phyloP scores from a whole-genome alignment of 2,888 invertebrate genomes.

The Erebia ligea region DNA sequence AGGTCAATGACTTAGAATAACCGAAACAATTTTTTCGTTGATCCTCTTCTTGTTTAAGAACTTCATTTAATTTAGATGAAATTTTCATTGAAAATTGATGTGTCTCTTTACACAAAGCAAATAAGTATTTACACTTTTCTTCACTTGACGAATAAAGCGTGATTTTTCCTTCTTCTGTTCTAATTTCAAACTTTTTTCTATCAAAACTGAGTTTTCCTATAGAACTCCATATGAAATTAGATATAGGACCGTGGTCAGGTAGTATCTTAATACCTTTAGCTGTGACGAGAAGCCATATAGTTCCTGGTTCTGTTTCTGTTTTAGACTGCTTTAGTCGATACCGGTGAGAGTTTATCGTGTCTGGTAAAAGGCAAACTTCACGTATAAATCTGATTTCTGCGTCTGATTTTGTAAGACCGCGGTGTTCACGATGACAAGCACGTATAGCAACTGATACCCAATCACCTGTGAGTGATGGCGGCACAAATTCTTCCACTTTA shows the following conservation, averaged over 20 bases:
- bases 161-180: conserved; percentile 93
- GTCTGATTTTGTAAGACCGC: conserved; percentile 89
- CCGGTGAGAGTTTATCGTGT: conserved; percentile 94
- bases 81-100: conserved; percentile 98
- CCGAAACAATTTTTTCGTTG: conserved; percentile 87
- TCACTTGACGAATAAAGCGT: conserved; percentile 96
- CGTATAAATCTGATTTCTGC: conserved; percentile 95
- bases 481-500: conserved; percentile 93
- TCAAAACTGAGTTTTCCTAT: conserved; percentile 98
- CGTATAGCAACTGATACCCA: conserved; percentile 86
- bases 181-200: conserved; percentile 98
- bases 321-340: conserved; percentile 92
- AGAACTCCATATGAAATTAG: conserved; percentile 96
- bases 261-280: conserved; percentile 96
- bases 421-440: conserved; percentile 91
- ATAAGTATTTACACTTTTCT: conserved; percentile 95
- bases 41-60: conserved; percentile 92
- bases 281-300: conserved; percentile 95
- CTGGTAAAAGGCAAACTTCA: conserved; percentile 92
- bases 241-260: conserved; percentile 86
- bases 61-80: conserved; percentile 92
- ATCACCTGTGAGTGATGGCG: conserved; percentile 84
- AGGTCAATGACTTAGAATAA: conserved; percentile 85
- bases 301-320: conserved; percentile 88
- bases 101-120: conserved; percentile 94